These are phyloP conservation scores for Acrobasis repandana DNA, from an alignment of 2,888 invertebrate species.

Conservation along the genomic window DNA sequence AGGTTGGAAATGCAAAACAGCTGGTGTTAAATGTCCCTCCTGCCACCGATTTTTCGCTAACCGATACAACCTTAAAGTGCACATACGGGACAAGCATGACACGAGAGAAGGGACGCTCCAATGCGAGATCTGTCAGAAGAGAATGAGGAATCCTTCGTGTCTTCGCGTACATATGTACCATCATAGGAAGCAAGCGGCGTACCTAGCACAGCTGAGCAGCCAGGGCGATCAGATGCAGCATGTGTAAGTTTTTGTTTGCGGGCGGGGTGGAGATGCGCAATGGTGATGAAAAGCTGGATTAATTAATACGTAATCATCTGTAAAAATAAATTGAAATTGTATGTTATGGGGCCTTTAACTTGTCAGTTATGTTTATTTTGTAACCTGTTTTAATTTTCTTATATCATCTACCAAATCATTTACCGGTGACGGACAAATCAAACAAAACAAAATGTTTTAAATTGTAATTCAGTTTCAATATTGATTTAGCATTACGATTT, in stretches of 20 bases:
- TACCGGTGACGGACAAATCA: too few species aligned
- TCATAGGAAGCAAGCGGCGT: constrained; percentile 83
- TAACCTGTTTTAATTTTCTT: not conserved
- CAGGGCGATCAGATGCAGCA: constrained; percentile 61
- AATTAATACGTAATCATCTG: too few species aligned
- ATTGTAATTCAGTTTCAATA: too few species aligned
- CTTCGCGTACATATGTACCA: constrained; percentile 86
- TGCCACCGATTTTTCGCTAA: constrained; percentile 86
- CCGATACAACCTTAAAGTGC: constrained; percentile 87
- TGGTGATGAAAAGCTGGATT: too few species aligned
- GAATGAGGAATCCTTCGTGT: constrained; percentile 85
- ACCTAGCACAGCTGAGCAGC: constrained; percentile 64
- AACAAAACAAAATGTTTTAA: too few species aligned
- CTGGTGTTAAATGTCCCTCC: constrained; percentile 84
- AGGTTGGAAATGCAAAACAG: constrained; percentile 77
- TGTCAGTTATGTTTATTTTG: not conserved
- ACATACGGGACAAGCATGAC: constrained; percentile 88
- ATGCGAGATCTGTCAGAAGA: constrained; percentile 87
- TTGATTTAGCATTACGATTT: too few species aligned
- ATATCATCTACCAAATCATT: too few species aligned
- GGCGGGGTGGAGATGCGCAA: too few species aligned
- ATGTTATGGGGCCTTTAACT: not conserved
- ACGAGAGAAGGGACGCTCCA: constrained; percentile 85
- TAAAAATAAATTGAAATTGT: not conserved
- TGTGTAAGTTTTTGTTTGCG: constrained; percentile 43